Conservation (phyloP, 2,797 vertebrate species). For the Acanthiza pusilla region DNA sequence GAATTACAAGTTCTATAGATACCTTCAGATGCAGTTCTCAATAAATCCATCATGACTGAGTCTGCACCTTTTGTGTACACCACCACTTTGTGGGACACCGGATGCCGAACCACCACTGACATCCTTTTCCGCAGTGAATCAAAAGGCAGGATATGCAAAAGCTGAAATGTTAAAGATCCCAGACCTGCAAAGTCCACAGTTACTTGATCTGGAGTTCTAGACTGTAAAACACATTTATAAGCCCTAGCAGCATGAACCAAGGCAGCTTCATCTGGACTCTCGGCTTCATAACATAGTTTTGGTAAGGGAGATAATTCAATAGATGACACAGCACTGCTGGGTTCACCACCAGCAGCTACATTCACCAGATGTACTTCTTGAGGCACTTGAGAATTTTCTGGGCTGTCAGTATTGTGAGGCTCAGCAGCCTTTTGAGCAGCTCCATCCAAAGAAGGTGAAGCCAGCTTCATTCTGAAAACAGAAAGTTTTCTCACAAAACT, state of each 20-base stretch:
- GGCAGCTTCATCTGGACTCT: slow-evolving; percentile 93
- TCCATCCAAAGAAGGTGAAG: slow-evolving; percentile 46
- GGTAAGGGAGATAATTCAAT: background rate
- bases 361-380: background rate
- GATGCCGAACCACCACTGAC: slow-evolving; percentile 93
- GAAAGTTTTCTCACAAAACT: slow-evolving; percentile 68
- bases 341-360: background rate
- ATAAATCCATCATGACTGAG: slow-evolving; percentile 87
- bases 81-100: slow-evolving; percentile 83
- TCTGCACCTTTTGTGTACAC: slow-evolving; percentile 95
- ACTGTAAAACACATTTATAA: slow-evolving; percentile 84
- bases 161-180: slow-evolving; percentile 80
- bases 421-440: background rate
- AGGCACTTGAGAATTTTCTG: background rate
- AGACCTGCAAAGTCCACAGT: slow-evolving; percentile 81
- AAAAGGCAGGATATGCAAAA: slow-evolving; percentile 90
- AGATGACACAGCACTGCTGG: background rate
- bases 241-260: slow-evolving; percentile 89
- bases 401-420: background rate
- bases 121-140: slow-evolving; percentile 90
- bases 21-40: slow-evolving; percentile 71
- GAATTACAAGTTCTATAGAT: background rate
- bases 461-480: slow-evolving; percentile 56
- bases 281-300: slow-evolving; percentile 86
- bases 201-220: slow-evolving; percentile 82